phyloP scores from a whole-genome alignment of 2,797 vertebrate species.

The Danio aesculapii region DNA sequence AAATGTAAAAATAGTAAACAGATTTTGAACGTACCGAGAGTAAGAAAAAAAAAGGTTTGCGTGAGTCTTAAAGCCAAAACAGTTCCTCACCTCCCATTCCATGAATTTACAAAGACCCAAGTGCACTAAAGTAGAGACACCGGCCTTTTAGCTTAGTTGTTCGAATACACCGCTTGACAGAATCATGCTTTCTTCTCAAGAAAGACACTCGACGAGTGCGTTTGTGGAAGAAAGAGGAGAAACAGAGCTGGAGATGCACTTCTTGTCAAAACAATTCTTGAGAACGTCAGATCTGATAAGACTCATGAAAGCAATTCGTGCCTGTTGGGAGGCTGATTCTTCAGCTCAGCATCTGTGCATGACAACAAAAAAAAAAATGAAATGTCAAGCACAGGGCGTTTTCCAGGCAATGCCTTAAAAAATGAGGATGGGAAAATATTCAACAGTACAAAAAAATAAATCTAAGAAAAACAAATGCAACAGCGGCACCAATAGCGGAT shows the following conservation, averaged over 20 bases:
- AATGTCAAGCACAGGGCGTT: not conserved
- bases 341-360: not conserved
- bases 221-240: conserved; percentile 20
- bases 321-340: conserved; percentile 20
- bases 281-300: conserved; percentile 33
- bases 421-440: not conserved
- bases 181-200: conserved; percentile 31
- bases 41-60: not conserved
- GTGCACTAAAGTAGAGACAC: conserved; percentile 9
- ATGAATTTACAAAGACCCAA: conserved; percentile 18
- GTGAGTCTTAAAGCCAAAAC: conserved; percentile 5
- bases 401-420: not conserved
- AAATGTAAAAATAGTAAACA: too few species aligned
- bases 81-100: conserved; percentile 3
- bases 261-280: conserved; percentile 38
- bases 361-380: not conserved
- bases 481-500: not conserved
- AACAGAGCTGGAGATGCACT: conserved; percentile 6
- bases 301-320: conserved; percentile 13
- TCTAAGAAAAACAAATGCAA: not conserved
- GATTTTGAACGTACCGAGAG: too few species aligned
- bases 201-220: not conserved
- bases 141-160: conserved; percentile 19
- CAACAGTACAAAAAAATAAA: not conserved
- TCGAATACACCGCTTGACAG: conserved; percentile 18